Percentiles rank a stretch among this genome's conserved stretches.
These are phyloP conservation scores for Cosmopolites sordidus DNA, from an alignment of 2,888 invertebrate species.

Conservation along the genomic window DNA sequence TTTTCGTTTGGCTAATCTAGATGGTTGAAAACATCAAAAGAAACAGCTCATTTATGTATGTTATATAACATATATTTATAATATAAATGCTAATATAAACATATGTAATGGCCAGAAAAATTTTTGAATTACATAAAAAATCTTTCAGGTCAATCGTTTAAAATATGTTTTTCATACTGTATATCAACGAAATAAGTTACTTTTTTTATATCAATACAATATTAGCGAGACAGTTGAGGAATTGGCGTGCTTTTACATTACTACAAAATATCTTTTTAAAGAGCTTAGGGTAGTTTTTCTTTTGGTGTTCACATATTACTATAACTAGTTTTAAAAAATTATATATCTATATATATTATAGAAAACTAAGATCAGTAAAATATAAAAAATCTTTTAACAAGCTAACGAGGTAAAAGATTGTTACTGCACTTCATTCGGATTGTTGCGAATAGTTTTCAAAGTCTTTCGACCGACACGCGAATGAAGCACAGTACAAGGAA, in stretches of 20 bases:
- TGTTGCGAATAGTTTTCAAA: not conserved
- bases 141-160: not conserved
- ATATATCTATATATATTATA: conserved; percentile 2
- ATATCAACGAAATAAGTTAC: not conserved
- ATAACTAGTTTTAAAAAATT: conserved; percentile 1
- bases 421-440: not conserved
- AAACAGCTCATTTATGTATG: not conserved
- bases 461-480: not conserved
- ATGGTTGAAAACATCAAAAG: not conserved
- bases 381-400: conserved; percentile 1
- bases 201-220: not conserved
- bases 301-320: not conserved
- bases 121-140: not conserved
- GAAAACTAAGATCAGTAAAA: conserved; percentile 2
- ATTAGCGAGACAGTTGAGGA: not conserved
- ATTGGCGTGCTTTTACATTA: not conserved
- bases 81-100: conserved; percentile 1
- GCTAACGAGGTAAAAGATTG: conserved; percentile 1
- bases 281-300: not conserved
- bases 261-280: not conserved
- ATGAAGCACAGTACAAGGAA: conserved; percentile 1
- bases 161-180: not conserved
- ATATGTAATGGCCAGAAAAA: conserved; percentile 1
- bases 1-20: not conserved
- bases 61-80: conserved; percentile 1